Evolutionary conservation across 2,113 vertebrate species (phyloP).

Genomic region (Xenopus laevis): DNA sequence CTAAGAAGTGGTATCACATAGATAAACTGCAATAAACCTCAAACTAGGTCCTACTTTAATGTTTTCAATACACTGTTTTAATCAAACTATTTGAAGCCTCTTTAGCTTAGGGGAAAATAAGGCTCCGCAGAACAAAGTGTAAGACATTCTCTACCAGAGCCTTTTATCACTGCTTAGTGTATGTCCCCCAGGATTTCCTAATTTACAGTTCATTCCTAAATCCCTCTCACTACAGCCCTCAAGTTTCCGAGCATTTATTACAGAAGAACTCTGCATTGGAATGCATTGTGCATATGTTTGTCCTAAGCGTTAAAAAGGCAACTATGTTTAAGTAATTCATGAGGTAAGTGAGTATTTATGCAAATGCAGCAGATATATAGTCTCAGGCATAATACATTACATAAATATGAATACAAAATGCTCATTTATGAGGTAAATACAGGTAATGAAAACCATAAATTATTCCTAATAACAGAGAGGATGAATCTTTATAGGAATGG

Average conservation of each 20-base stretch:
- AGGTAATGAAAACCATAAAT: constrained; percentile 78
- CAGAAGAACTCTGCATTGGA: constrained; percentile 45
- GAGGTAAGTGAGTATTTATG: constrained; percentile 80
- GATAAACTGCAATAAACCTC: too few species aligned
- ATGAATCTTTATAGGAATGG: constrained; percentile 62
- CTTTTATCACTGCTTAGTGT: background rate
- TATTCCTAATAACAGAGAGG: constrained; percentile 70
- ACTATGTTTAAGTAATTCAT: constrained; percentile 80
- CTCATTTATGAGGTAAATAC: constrained; percentile 78
- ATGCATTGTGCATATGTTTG: constrained; percentile 74
- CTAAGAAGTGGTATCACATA: too few species aligned
- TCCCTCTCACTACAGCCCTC: constrained; percentile 21
- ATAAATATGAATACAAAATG: constrained; percentile 81
- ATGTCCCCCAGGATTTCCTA: constrained; percentile 10
- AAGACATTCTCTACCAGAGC: background rate
- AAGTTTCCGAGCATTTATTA: constrained; percentile 15
- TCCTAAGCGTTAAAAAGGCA: constrained; percentile 71
- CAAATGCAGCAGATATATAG: constrained; percentile 76
- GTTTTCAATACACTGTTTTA: too few species aligned
- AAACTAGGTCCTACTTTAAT: too few species aligned
- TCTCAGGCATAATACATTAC: constrained; percentile 72
- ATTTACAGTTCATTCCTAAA: constrained; percentile 11
- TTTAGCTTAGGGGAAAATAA: background rate
- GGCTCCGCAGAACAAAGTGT: background rate
- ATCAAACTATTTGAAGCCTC: background rate